Evolutionary conservation across 2,113 vertebrate species (phyloP).

Genomic region (Coptodon bakossiorum): DNA sequence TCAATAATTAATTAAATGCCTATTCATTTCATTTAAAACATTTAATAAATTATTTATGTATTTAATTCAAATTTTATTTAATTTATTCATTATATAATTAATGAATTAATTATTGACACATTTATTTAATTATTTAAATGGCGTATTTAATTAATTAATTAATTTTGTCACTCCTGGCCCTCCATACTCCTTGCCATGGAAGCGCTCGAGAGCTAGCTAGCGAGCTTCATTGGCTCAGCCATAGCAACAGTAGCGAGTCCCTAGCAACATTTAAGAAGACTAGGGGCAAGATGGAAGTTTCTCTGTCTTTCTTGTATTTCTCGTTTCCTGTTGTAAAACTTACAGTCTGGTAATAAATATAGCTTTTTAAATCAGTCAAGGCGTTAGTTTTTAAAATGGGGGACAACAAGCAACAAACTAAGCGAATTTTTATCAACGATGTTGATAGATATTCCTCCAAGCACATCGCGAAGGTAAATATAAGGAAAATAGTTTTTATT

Average conservation of each 20-base stretch:
- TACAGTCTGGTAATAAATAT: not conserved
- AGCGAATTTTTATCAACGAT: conserved; percentile 81
- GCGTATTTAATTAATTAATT: not conserved
- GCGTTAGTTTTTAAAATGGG: conserved; percentile 29
- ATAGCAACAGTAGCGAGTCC: conserved; percentile 40
- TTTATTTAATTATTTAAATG: not conserved
- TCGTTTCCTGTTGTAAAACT: not conserved
- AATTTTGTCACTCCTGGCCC: not conserved
- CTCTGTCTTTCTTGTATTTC: not conserved
- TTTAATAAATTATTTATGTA: not conserved
- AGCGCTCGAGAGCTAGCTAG: not conserved
- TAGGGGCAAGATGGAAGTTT: not conserved
- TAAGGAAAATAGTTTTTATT: not conserved
- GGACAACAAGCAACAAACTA: conserved; percentile 14
- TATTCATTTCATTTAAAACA: not conserved
- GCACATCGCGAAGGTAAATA: conserved; percentile 79
- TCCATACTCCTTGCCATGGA: rapidly evolving
- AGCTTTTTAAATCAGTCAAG: not conserved
- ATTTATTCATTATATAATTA: not conserved
- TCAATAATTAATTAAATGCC: not conserved
- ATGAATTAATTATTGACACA: not conserved
- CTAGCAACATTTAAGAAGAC: conserved; percentile 7
- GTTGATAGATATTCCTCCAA: conserved; percentile 80
- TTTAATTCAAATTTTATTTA: not conserved
- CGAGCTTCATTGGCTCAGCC: not conserved